Evolutionary conservation across 2,888 invertebrate species (phyloP), one percentile per base, ranked within the genome.

Genomic region (Lomographa bimaculata): DNA sequence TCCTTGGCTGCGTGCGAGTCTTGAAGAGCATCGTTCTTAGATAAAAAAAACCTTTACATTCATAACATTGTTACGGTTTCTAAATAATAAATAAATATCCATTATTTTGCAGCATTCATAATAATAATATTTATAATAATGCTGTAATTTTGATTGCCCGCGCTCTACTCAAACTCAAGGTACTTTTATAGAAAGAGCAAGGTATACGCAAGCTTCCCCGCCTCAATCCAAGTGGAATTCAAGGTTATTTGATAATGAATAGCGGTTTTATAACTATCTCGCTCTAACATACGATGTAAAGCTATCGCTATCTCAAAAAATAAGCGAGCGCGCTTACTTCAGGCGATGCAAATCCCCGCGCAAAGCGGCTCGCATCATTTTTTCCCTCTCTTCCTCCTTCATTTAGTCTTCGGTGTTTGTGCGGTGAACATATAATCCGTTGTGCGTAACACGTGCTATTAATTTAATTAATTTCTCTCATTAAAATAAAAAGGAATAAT

Each of bases 331-430:
- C 71, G 56, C 66, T 41, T 73, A 67, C 72, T 80, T 84, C 80
- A 73, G 43, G 49, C 49, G 50, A 63, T 61, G 61, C 63, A 67
- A 66, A 62, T 61, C 71, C 71, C 73, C 73, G 72, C 72, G 71
- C 76, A 68, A 75, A 61, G 72, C 77, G 71, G 61, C 70, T 71
- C 75, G 72, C 71, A 69, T 46, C 26, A 39, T 67, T 63, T 80
- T 79, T 79, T 76, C 75, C 79, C 73, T 74, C 73, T 74, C 68
- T 72, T 79, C 78, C 72, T 82, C 82, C 74, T 77, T 85, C 89
- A 89, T 89, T 89, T 86, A 70, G 77, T 73, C 83, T 70, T 68
- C 79, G 77, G 84, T 84, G 79, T 83, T 85, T 77, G 89, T 85
- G 82, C 70, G 58, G 87, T 85, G 84, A 82, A 71, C 81, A 73